phyloP scores from a whole-genome alignment of 2,888 invertebrate genomes.

The Malacosoma neustria region DNA sequence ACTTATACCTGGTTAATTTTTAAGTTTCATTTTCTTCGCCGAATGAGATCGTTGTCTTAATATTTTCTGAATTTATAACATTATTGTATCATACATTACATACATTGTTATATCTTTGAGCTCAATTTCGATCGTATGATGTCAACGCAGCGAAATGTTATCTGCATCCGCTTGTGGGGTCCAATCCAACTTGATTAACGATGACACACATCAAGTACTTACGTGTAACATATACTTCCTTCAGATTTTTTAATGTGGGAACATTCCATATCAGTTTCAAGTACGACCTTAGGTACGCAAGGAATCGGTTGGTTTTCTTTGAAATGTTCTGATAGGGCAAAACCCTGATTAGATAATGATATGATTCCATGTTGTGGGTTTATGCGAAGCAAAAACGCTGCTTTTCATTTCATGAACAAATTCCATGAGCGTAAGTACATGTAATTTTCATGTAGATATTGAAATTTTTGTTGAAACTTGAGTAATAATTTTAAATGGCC shows the following conservation, averaged over 20 bases:
- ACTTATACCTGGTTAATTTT: no score
- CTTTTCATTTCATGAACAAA: no score
- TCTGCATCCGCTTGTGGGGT: slow-evolving; percentile 53
- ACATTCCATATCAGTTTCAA: not conserved
- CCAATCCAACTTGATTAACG: slow-evolving; percentile 20
- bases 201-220: slow-evolving; percentile 18
- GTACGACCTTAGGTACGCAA: not conserved
- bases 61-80: no score
- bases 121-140: slow-evolving; percentile 35
- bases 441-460: no score
- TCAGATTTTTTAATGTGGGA: not conserved
- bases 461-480: no score
- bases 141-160: slow-evolving; percentile 56
- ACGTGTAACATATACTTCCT: slow-evolving; percentile 4
- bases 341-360: not conserved
- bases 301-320: not conserved
- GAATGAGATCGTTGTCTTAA: no score
- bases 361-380: no score
- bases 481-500: no score
- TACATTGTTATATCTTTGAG: slow-evolving; percentile 3
- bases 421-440: no score
- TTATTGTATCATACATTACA: no score
- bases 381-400: no score
- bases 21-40: no score
- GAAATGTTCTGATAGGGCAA: not conserved